Evolutionary conservation across 2,888 invertebrate genomes (phyloP), one percentile per base, ranked within the genome.

Genomic region (Hirtodrosophila histrioides): DNA sequence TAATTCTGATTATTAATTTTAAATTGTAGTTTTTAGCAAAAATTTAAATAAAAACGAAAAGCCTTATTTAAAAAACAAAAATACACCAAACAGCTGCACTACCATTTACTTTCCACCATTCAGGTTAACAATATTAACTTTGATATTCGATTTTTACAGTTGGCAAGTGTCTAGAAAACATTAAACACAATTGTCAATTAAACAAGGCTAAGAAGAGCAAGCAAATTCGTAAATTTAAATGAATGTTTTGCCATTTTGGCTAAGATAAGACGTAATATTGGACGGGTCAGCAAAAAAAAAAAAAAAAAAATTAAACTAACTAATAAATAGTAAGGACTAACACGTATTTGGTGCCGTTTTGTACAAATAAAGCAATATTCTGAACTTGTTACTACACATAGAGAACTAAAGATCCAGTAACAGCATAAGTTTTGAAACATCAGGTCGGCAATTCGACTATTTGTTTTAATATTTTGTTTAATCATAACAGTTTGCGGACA

Each of bases 21-120:
- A 86, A 78, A 86, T 70, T 83, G 84, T 84, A 84, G 84, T 86
- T 77, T 69, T 86, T 84, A 84, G 84, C 86, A 73, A 83, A 84
- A 84, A 84, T 86, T 84, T 81, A 86, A 86, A 86, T 86, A 84
- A 84, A 77, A 85, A 78, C 63, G 73, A 76, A 80, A 83, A 83
- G 78, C 86, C 83, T 86, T 83, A 81, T 86, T 84, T 75, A 85
- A 83, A 82, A 82, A 74, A 40, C 56, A 70, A 61, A 65, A 50
- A 55, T 60, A 69, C 61, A 64, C 39, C 27, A 33, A 36, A 55
- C 61, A 64, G 37, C 48, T 45, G 73, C 76, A 61, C 63, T 69
- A 69, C 48, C 46, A 69, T 69, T 74, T 69, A 71, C 70, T 75
- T 77, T 66, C 56, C 41, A 60, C 39, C 61, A 61, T 60, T 62